phyloP scores from a whole-genome alignment of 2,113 vertebrate genomes.

The Corydoras maculifer region DNA sequence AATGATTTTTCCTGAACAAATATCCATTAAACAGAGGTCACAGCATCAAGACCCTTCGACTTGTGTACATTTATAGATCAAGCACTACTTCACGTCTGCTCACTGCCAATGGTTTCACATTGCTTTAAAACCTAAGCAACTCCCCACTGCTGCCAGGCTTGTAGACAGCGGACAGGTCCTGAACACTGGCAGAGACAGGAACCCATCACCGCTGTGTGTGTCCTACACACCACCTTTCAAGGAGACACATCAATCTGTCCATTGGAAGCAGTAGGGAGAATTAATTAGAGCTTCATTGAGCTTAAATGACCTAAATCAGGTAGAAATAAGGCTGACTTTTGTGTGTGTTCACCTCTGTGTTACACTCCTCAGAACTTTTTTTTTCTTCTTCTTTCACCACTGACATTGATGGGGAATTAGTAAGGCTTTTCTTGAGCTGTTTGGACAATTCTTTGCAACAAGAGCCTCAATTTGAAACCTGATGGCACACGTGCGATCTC shows the following conservation, averaged over 20 bases:
- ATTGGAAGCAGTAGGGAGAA: constrained; percentile 63
- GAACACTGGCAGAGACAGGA: constrained; percentile 55
- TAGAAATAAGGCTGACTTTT: constrained; percentile 61
- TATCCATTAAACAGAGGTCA: not conserved
- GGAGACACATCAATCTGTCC: constrained; percentile 75
- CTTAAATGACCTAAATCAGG: constrained; percentile 74
- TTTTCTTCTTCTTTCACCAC: constrained; percentile 8
- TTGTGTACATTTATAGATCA: not conserved
- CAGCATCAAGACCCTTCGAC: not conserved
- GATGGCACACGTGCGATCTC: constrained; percentile 22
- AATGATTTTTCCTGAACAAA: not conserved
- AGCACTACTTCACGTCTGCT: not conserved
- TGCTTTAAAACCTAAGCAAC: constrained; percentile 23
- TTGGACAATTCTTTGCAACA: constrained; percentile 32
- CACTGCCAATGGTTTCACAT: constrained; percentile 25
- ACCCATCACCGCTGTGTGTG: constrained; percentile 51
- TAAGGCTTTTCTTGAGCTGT: constrained; percentile 15
- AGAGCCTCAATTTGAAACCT: constrained; percentile 18
- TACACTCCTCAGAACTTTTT: not conserved
- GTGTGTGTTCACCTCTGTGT: no score
- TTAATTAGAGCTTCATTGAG: constrained; percentile 77
- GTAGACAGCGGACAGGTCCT: constrained; percentile 59
- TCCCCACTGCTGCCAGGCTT: constrained; percentile 17
- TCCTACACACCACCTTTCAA: constrained; percentile 70
- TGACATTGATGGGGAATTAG: constrained; percentile 34